phyloP scores from a whole-genome alignment of 1,140 invertebrate species.

The Archivesica marissinica region DNA sequence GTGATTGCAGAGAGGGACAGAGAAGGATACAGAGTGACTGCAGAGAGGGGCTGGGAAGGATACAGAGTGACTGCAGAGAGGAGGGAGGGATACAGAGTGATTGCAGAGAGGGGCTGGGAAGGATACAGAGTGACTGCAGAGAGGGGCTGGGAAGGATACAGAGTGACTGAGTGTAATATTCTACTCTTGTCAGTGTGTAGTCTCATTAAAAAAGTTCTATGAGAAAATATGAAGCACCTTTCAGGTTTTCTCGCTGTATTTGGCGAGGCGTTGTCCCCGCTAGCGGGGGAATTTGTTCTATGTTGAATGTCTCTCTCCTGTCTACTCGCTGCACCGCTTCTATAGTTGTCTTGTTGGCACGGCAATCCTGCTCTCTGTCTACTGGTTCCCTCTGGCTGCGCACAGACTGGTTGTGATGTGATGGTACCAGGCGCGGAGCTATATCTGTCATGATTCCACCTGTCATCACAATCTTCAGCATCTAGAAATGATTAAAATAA shows the following conservation, averaged over 20 bases:
- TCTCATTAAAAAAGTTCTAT: too few relatives aligned
- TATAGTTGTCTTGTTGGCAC: not conserved
- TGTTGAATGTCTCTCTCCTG: not conserved
- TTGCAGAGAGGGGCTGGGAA: too few relatives aligned
- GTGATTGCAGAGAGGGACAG: too few relatives aligned
- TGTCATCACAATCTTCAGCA: constrained; percentile 5
- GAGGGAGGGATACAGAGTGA: too few relatives aligned
- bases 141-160: too few relatives aligned
- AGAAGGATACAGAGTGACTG: too few relatives aligned
- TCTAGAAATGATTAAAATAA: constrained; percentile 1
- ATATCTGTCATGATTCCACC: constrained; percentile 32
- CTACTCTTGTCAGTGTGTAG: too few relatives aligned
- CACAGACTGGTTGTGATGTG: too few relatives aligned
- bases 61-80: too few relatives aligned
- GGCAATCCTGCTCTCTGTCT: not conserved
- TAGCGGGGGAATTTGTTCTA: not conserved
- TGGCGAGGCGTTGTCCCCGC: not conserved
- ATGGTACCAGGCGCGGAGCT: not conserved
- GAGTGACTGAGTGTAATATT: too few relatives aligned
- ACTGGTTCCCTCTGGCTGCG: not conserved
- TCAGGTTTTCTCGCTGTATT: not conserved
- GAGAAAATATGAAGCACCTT: constrained; percentile 12
- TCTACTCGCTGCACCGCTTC: not conserved
- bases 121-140: too few relatives aligned
- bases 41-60: too few relatives aligned